Evolutionary conservation across 2,797 vertebrate species (phyloP), one percentile per base, ranked within the genome.

Genomic region (Brachymystax lenok): DNA sequence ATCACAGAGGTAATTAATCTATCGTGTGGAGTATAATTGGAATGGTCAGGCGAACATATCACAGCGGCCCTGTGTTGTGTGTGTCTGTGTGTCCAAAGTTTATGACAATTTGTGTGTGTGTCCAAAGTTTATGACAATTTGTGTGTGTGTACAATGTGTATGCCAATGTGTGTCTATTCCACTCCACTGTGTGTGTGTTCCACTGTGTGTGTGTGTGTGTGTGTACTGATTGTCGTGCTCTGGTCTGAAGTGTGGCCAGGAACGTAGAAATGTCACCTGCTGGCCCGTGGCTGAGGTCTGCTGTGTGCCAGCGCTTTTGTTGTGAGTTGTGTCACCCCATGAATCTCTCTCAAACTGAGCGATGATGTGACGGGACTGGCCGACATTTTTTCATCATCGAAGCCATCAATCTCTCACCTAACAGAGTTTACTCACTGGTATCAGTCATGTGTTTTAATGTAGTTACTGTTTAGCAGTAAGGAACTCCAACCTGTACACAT

Each of bases 191-290:
- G 17, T 46, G 7, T 77, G 54, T 21, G 40, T 33, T 69, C 46
- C 56, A 46, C 40, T 46, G 40, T 46, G 40, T 46, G 40, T 50
- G 71, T 46, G 61, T 54, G 54, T 66, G 27, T 66, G 13, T 51
- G n/a, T 73, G 33, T 51, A 35, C 35, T 28, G 8, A 1, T 46
- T 75, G 69, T 74, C 33, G 78, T 80, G 71, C 61, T 78, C 27
- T 27, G 28, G 71, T 64, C 74, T 83, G 85, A 77, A 79, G 74
- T 30, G 73, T 19, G 56, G 83, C 80, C 79, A 85, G 84, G 76
- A 77, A 64, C 61, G 78, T 68, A 80, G 80, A 84, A 86, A 91
- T 87, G 85, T 85, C 89, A 86, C 86, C 87, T 86, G 81, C 75
- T 80, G 54, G 81, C 27, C 67, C 19, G 67, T 51, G 79, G 75